These are phyloP conservation scores for Drosophila niveifrons DNA, from an alignment of 2,888 invertebrate genomes.

Conservation along the genomic window DNA sequence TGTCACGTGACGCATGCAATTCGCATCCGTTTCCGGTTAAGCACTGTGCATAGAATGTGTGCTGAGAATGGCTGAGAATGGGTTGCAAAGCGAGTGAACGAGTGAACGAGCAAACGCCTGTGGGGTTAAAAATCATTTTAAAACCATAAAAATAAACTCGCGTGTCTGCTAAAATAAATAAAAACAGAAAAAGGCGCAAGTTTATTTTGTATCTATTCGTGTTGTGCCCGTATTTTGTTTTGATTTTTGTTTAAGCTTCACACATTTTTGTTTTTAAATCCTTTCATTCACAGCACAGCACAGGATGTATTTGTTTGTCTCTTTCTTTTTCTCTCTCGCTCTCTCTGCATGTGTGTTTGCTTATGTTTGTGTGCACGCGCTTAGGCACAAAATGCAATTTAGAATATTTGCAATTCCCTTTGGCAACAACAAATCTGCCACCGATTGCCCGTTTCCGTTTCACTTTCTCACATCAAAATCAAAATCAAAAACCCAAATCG, in stretches of 20 bases:
- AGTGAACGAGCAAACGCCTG: constrained; percentile 5
- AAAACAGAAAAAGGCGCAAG: constrained; percentile 57
- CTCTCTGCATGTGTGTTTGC: constrained; percentile 29
- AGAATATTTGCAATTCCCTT: constrained; percentile 79
- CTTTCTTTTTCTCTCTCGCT: not conserved
- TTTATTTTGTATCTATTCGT: constrained; percentile 36
- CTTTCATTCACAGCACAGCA: constrained; percentile 70
- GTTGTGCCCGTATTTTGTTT: constrained; percentile 44
- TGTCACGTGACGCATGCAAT: constrained; percentile 83
- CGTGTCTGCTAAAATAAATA: constrained; percentile 77
- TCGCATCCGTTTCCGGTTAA: constrained; percentile 84
- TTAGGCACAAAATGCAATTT: constrained; percentile 75
- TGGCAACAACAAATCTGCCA: constrained; percentile 62
- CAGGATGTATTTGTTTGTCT: constrained; percentile 9
- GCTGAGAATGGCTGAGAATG: not conserved
- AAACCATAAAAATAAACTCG: constrained; percentile 82
- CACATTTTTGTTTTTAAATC: constrained; percentile 75
- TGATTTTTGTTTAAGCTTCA: constrained; percentile 72
- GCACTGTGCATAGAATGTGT: constrained; percentile 42
- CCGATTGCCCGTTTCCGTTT: constrained; percentile 39
- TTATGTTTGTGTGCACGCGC: constrained; percentile 36
- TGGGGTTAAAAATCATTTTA: constrained; percentile 80
- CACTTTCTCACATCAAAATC: constrained; percentile 26
- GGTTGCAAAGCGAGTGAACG: not conserved
- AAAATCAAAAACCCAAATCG: constrained; percentile 7